Percentiles rank a stretch among this genome's conserved stretches.
These are phyloP conservation scores for Babylonia areolata DNA, from an alignment of 1,140 invertebrate genomes.

Conservation along the genomic window DNA sequence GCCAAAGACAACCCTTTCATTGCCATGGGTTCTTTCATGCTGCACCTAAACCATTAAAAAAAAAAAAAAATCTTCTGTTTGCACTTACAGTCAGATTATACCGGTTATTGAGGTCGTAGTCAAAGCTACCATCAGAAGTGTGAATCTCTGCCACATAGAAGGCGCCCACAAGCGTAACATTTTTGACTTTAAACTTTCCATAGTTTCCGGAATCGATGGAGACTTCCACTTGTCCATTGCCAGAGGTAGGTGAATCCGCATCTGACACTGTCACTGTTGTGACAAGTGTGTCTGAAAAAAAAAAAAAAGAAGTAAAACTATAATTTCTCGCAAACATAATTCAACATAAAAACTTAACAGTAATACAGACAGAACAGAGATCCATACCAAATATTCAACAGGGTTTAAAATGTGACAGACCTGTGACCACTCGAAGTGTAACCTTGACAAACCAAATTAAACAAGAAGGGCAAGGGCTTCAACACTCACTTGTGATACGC, in stretches of 20 bases:
- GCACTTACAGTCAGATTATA: constrained; percentile 84
- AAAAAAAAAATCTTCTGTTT: too few species aligned
- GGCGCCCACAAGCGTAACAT: neutral
- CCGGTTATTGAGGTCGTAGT: constrained; percentile 80
- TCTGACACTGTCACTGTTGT: constrained; percentile 56
- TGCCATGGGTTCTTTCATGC: too few species aligned
- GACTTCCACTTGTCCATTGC: constrained; percentile 84
- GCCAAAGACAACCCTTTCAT: too few species aligned
- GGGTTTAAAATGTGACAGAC: neutral
- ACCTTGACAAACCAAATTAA: too few species aligned
- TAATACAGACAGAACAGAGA: too few species aligned
- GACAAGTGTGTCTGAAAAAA: neutral
- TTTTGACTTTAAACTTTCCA: constrained; percentile 89
- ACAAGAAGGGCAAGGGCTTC: too few species aligned
- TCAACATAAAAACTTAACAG: neutral
- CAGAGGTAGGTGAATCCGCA: constrained; percentile 55
- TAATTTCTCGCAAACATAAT: too few species aligned
- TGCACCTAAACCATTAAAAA: too few species aligned
- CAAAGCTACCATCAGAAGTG: constrained; percentile 92
- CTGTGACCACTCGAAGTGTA: too few species aligned
- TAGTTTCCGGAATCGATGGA: constrained; percentile 89
- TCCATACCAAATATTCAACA: neutral
- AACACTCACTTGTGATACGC: too few species aligned
- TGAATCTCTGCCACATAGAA: constrained; percentile 86
- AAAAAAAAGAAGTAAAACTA: too few species aligned